phyloP scores from a whole-genome alignment of 2,797 vertebrate species.

The Argentina silus region DNA sequence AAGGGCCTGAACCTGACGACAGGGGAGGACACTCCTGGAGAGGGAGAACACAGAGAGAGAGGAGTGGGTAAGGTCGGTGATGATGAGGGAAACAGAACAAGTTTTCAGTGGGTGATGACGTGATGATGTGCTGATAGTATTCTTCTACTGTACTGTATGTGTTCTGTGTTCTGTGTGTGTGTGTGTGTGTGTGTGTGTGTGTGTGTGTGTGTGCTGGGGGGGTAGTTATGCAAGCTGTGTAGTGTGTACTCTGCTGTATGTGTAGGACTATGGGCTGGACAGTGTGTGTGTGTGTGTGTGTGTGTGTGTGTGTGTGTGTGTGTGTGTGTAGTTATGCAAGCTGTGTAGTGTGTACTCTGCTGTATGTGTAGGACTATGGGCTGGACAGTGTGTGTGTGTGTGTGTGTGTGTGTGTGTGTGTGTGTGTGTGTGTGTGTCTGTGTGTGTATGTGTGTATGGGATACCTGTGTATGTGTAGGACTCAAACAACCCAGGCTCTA shows the following conservation, averaged over 20 bases:
- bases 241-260: not conserved
- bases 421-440: not conserved
- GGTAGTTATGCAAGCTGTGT: not conserved
- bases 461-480: slow-evolving; percentile 76
- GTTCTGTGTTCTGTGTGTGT: too few relatives aligned
- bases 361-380: too few relatives aligned
- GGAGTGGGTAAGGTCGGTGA: too few relatives aligned
- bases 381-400: too few relatives aligned
- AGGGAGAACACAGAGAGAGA: too few relatives aligned
- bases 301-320: slow-evolving; percentile 2
- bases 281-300: not conserved
- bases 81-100: too few relatives aligned
- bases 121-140: too few relatives aligned
- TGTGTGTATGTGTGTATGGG: not conserved
- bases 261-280: too few relatives aligned
- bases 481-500: slow-evolving; percentile 69
- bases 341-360: not conserved
- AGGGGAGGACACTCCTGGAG: slow-evolving; percentile 72
- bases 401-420: not conserved
- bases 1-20: slow-evolving; percentile 75
- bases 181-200: not conserved
- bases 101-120: too few relatives aligned
- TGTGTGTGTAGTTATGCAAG: not conserved
- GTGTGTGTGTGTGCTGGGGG: not conserved
- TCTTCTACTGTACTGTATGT: too few relatives aligned